Conservation (phyloP, 2,797 vertebrate species). For the Vireo griseus region DNA sequence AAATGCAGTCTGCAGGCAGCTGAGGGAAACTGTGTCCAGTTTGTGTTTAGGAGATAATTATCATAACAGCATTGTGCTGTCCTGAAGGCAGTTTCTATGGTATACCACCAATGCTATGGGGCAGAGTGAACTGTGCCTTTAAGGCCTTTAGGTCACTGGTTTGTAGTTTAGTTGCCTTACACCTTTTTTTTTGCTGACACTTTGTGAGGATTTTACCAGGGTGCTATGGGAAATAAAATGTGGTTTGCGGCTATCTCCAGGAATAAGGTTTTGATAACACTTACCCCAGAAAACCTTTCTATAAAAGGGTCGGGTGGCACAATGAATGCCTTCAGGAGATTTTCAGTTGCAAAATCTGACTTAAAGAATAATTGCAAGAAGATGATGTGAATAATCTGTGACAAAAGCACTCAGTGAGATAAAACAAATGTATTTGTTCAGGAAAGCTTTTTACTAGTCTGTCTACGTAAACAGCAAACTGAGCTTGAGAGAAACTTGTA, state of each 20-base stretch:
- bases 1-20: neutral
- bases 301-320: rapidly evolving
- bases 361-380: neutral
- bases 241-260: neutral
- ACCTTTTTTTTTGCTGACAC: neutral
- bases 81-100: neutral
- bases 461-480: neutral
- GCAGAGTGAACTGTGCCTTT: neutral
- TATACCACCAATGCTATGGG: neutral
- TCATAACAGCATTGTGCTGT: neutral
- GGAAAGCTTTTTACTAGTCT: neutral
- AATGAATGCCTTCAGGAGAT: neutral
- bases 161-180: neutral
- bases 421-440: neutral
- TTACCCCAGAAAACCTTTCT: neutral
- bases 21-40: neutral
- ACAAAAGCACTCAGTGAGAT: neutral
- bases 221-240: neutral
- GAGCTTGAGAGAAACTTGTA: neutral
- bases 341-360: neutral
- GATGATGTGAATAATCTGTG: neutral
- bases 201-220: neutral
- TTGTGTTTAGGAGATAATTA: neutral
- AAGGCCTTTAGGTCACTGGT: neutral
- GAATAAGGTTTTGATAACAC: neutral